Percentiles rank a stretch among this genome's conserved stretches.
Evolutionary conservation across 2,113 vertebrate species (phyloP).

Genomic region (Chamaetylas fuelleborni): DNA sequence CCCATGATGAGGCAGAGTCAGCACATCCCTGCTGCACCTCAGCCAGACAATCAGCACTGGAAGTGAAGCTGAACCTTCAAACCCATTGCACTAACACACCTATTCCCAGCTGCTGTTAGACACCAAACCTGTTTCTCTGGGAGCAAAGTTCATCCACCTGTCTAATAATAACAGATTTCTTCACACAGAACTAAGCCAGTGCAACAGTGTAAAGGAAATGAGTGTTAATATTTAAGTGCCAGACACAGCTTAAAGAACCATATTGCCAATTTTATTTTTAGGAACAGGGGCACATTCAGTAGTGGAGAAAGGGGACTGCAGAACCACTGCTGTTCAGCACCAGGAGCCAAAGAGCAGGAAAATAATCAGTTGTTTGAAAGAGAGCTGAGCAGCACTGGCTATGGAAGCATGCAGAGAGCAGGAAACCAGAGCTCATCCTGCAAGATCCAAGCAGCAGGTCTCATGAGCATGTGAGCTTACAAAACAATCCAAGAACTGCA

Average conservation of each 20-base stretch:
- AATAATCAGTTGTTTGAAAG: neutral
- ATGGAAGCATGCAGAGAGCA: neutral
- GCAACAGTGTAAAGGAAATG: fast-evolving
- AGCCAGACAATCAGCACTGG: fast-evolving
- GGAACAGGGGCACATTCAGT: neutral
- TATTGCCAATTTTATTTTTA: neutral
- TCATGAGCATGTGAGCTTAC: neutral
- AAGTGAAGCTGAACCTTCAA: neutral
- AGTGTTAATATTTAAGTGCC: neutral
- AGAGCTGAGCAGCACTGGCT: neutral
- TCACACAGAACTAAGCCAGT: neutral
- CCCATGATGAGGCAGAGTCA: neutral
- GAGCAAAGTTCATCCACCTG: neutral
- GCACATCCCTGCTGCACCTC: neutral
- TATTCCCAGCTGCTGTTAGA: neutral
- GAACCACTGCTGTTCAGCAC: neutral
- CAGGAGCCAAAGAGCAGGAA: neutral
- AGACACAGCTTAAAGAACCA: neutral
- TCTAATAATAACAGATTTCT: neutral
- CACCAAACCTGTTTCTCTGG: neutral
- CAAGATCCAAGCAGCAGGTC: neutral
- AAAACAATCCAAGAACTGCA: neutral
- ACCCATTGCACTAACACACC: neutral
- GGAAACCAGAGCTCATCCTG: neutral
- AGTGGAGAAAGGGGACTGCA: neutral